These are phyloP conservation scores for Larimichthys crocea DNA, from an alignment of 2,113 vertebrate genomes.

Conservation along the genomic window DNA sequence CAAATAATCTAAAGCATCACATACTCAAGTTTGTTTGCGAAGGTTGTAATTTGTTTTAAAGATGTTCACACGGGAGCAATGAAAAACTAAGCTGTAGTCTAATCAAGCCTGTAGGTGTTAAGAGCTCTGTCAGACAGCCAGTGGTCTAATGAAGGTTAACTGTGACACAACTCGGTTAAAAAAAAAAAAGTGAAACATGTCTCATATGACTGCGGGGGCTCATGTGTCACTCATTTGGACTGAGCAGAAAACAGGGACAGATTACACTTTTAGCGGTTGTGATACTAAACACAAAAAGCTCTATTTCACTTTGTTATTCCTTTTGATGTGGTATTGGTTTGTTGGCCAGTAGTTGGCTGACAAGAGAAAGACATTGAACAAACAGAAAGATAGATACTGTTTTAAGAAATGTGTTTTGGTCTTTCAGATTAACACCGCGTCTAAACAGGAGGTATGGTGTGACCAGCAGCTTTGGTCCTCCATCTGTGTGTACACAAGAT, in stretches of 20 bases:
- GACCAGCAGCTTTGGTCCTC: neutral
- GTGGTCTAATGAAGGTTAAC: slow-evolving; percentile 30
- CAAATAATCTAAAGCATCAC: neutral
- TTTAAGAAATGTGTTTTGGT: neutral
- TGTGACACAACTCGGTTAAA: slow-evolving; percentile 8
- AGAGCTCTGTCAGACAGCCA: neutral
- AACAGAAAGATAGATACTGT: neutral
- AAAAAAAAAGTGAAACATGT: slow-evolving; percentile 19
- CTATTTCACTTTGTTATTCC: neutral
- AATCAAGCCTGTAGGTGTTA: slow-evolving; percentile 17
- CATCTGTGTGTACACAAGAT: neutral
- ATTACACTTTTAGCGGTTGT: neutral
- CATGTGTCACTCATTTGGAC: neutral
- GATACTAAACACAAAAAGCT: neutral
- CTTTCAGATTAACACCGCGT: neutral
- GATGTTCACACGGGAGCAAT: neutral
- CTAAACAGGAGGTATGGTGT: neutral
- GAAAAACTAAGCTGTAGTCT: neutral
- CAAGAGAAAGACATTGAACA: neutral
- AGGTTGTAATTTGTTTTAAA: slow-evolving; percentile 1
- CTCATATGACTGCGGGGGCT: neutral
- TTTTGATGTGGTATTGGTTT: neutral
- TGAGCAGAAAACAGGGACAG: neutral
- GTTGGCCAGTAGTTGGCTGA: neutral
- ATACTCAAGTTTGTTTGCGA: neutral